Conservation (phyloP, 2,888 invertebrate species). For the Drosophila mercatorum region DNA sequence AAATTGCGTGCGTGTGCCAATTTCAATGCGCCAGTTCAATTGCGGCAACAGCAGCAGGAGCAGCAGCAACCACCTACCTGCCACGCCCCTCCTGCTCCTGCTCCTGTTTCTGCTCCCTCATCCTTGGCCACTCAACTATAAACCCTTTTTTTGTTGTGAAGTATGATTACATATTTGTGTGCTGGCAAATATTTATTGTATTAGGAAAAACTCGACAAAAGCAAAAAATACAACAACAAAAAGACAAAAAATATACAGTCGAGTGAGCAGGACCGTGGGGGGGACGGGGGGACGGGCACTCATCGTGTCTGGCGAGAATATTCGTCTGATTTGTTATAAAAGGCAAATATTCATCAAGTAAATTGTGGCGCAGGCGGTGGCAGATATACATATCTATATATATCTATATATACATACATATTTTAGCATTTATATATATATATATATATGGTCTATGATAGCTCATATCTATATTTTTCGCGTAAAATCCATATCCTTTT, state of each 20-base stretch:
- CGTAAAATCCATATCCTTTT: constrained; percentile 68
- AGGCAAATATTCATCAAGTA: constrained; percentile 79
- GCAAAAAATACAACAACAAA: constrained; percentile 27
- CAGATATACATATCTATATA: constrained; percentile 18
- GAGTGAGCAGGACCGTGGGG: constrained; percentile 4
- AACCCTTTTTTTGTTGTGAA: constrained; percentile 60
- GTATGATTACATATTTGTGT: constrained; percentile 77
- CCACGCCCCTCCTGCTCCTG: neutral
- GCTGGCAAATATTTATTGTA: constrained; percentile 79
- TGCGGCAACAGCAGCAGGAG: constrained; percentile 41
- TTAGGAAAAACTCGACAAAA: constrained; percentile 61
- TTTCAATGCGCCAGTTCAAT: constrained; percentile 73
- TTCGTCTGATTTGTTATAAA: constrained; percentile 72
- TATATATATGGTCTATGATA: constrained; percentile 46
- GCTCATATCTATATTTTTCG: constrained; percentile 60
- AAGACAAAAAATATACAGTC: constrained; percentile 23
- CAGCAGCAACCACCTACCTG: constrained; percentile 12
- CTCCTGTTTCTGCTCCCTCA: neutral
- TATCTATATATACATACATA: constrained; percentile 36
- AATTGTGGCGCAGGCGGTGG: constrained; percentile 55
- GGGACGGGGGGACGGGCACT: constrained; percentile 9
- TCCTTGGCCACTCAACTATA: neutral
- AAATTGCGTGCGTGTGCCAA: constrained; percentile 81
- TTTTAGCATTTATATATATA: constrained; percentile 21
- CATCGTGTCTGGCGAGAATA: constrained; percentile 57